These are phyloP conservation scores for Heliconius nattereri DNA, from an alignment of 1,140 invertebrate genomes.

Conservation along the genomic window DNA sequence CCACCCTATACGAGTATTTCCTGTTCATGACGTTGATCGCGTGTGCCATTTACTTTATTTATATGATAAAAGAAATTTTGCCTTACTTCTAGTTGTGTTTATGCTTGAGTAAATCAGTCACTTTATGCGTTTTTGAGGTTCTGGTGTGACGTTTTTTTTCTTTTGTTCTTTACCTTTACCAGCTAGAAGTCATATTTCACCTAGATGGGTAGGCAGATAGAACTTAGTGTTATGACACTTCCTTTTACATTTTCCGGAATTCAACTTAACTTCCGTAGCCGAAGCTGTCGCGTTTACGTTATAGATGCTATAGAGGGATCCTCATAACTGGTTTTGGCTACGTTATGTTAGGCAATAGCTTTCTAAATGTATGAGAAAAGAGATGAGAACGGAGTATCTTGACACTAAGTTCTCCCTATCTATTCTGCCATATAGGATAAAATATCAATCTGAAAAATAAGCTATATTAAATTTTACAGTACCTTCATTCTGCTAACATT, in stretches of 20 bases:
- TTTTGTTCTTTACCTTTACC: background rate
- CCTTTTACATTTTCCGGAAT: too few relatives aligned
- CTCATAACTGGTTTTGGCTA: too few relatives aligned
- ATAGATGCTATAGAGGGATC: too few relatives aligned
- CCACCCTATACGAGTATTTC: conserved; percentile 12
- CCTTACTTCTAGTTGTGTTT: background rate
- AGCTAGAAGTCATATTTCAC: too few relatives aligned
- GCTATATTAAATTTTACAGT: background rate
- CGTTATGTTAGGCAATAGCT: too few relatives aligned
- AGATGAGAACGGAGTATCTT: background rate
- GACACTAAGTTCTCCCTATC: background rate
- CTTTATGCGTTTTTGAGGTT: background rate
- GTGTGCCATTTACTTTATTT: conserved; percentile 28
- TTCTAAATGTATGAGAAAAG: background rate
- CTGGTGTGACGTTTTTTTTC: background rate
- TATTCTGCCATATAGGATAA: background rate
- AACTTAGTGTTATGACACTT: too few relatives aligned
- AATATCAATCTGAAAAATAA: background rate
- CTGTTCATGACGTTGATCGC: conserved; percentile 27
- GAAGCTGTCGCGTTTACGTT: too few relatives aligned
- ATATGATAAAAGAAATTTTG: conserved; percentile 12
- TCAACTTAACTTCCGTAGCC: too few relatives aligned
- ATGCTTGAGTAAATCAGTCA: background rate
- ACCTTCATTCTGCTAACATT: background rate
- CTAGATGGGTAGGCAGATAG: too few relatives aligned